Base-by-base conservation (phyloP, 2,113 vertebrate species). In the Gnathonemus echidnorhynchus region DNA sequence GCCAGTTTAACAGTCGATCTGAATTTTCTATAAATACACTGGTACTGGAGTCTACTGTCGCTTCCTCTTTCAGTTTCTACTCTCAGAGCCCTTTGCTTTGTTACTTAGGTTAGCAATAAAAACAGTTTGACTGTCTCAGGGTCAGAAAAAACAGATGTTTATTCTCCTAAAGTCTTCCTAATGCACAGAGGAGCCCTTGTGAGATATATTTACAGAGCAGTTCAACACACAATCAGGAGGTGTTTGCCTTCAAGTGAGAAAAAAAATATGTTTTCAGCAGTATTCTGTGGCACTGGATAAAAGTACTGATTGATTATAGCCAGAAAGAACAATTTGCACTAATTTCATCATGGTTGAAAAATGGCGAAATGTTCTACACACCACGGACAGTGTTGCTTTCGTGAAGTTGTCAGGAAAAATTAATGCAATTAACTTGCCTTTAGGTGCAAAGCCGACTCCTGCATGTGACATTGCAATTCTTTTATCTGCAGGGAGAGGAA, bases 281-380 rank as follows among this genome's bases (percentile, higher is more conserved):
- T 95, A 94, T 90, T 91, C 92, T 90, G 62, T 88, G 94, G 93
- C 93, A 92, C 86, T 90, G 91, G 92, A 94, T 94, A 93, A 95
- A 95, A 94, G 94, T 92, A 94, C 95, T 96, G 95, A 96, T 97
- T 97, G 96, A 95, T 97, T 96, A 95, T 94, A 94, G 95, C 94
- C 93, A 93, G 93, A 94, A 92, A 95, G 89, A 94, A 92, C 95
- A 94, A 91, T 95, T 92, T 92, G 93, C 95, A 96, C 94, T 96
- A 95, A 96, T 96, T 96, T 94, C 95, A 92, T 93, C 94, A 93
- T 91, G 86, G 93, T 83, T 93, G 92, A 96, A 92, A 95, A 97
- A 96, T 95, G 93, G 94, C 94, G 89, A 91, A 85, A 88, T 91
- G 89, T 95, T 96, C 93, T 92, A 92, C 89, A 92, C 89, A 85